Percentiles rank a stretch among this genome's conserved stretches.
Evolutionary conservation across 2,113 vertebrate species (phyloP).

Genomic region (Calidris pugnax): DNA sequence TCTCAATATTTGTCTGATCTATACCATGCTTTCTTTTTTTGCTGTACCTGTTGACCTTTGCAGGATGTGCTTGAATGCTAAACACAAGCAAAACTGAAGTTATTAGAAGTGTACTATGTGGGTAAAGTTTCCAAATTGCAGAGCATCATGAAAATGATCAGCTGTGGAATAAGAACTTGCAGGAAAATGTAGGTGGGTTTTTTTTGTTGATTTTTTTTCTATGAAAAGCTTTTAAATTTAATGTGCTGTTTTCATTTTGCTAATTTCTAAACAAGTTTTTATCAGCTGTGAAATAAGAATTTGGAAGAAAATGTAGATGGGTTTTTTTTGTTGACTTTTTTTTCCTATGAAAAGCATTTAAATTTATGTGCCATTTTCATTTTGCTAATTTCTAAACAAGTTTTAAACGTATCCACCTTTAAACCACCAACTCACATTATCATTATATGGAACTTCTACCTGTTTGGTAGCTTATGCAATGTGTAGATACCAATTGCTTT

Average conservation of each 20-base stretch:
- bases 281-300: background rate
- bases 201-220: accelerated
- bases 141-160: background rate
- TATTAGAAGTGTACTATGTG: background rate
- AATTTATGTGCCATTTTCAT: background rate
- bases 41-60: background rate
- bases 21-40: background rate
- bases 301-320: background rate
- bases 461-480: background rate
- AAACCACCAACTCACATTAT: background rate
- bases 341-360: background rate
- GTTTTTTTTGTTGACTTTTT: accelerated
- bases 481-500: background rate
- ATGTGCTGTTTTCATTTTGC: background rate
- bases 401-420: background rate
- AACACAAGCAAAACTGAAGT: background rate
- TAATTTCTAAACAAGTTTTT: background rate
- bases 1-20: no score
- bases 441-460: background rate
- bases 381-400: background rate
- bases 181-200: background rate
- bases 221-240: background rate
- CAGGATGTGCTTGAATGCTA: background rate
- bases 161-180: background rate
- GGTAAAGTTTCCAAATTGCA: background rate